Evolutionary conservation across 1,140 invertebrate genomes (phyloP).

Genomic region (Aphelenchoides besseyi): DNA sequence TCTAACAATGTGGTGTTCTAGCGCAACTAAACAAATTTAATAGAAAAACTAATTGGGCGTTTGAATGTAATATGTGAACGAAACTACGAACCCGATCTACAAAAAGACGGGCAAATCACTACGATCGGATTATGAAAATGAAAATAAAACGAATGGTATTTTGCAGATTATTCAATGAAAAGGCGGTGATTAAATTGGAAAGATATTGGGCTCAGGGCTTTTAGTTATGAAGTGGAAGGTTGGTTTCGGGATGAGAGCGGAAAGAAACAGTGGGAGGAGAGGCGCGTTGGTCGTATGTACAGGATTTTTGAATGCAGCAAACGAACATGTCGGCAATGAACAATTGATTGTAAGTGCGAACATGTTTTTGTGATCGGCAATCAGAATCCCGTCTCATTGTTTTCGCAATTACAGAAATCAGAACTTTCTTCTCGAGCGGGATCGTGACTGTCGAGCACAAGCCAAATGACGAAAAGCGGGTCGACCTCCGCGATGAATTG

Average conservation of each 20-base stretch:
- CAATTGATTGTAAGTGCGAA: not conserved
- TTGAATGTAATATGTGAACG: not conserved
- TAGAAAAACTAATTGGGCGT: not conserved
- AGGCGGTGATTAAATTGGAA: not conserved
- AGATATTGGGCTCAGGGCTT: not conserved
- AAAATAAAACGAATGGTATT: not conserved
- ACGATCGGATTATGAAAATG: not conserved
- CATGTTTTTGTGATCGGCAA: not conserved
- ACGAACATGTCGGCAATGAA: not conserved
- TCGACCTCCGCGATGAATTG: not conserved
- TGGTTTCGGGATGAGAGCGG: not conserved
- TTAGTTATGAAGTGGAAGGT: not conserved
- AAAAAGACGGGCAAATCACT: not conserved
- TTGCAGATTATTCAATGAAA: not conserved
- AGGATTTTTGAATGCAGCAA: not conserved
- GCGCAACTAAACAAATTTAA: not conserved
- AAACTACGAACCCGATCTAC: not conserved
- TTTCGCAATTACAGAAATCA: not conserved
- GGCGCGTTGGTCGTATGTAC: not conserved
- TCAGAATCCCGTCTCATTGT: not conserved
- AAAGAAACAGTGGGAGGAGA: not conserved
- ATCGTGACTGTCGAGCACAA: not conserved
- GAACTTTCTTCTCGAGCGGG: not conserved
- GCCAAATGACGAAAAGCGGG: not conserved
- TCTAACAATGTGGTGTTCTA: slow-evolving; percentile 1